These are phyloP conservation scores for Reinhardtius hippoglossoides DNA, from an alignment of 2,113 vertebrate genomes.

Conservation along the genomic window DNA sequence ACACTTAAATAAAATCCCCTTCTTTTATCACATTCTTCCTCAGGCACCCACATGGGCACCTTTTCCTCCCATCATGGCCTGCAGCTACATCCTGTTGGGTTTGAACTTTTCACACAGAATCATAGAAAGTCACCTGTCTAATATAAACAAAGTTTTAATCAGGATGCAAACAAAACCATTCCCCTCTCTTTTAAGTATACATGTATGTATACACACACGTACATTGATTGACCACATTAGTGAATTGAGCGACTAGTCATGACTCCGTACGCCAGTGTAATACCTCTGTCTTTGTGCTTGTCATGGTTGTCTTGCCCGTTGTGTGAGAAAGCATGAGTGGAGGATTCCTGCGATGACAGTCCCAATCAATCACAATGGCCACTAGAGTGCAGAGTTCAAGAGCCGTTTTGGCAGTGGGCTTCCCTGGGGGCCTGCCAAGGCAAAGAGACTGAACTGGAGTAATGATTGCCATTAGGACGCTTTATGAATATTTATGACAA, in stretches of 20 bases:
- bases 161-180: constrained; percentile 28
- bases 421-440: constrained; percentile 67
- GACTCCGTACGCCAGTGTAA: neutral
- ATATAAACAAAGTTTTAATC: constrained; percentile 36
- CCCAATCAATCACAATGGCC: constrained; percentile 73
- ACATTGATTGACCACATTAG: constrained; percentile 50
- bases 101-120: constrained; percentile 42
- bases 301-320: constrained; percentile 52
- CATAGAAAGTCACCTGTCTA: constrained; percentile 17
- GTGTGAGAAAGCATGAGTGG: constrained; percentile 20
- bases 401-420: constrained; percentile 63
- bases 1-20: constrained; percentile 9
- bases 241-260: constrained; percentile 33
- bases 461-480: constrained; percentile 73
- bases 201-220: constrained; percentile 5
- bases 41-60: neutral
- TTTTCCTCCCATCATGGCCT: constrained; percentile 19
- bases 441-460: constrained; percentile 58
- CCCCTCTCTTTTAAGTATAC: neutral
- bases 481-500: constrained; percentile 80
- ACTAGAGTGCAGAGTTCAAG: constrained; percentile 70
- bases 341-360: constrained; percentile 73
- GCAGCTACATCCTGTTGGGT: constrained; percentile 34
- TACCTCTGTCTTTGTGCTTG: constrained; percentile 51
- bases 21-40: constrained; percentile 23